phyloP scores from a whole-genome alignment of 2,888 invertebrate species.

The Heliconius erato region DNA sequence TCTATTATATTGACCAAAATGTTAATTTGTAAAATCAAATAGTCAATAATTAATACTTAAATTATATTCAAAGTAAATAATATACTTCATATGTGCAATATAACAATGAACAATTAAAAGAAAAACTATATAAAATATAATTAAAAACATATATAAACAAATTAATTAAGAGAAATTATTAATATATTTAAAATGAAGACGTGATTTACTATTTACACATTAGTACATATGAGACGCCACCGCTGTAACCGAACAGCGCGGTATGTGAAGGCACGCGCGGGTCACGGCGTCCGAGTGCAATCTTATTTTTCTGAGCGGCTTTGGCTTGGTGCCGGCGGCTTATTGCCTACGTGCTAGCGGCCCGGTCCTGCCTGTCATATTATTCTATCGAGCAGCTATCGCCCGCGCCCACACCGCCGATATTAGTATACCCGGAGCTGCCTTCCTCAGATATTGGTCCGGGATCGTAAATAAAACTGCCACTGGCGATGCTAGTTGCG shows the following conservation, averaged over 20 bases:
- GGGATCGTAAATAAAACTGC: constrained; percentile 81
- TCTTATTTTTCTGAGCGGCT: constrained; percentile 81
- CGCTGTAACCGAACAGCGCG: constrained; percentile 34
- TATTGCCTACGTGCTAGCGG: constrained; percentile 84
- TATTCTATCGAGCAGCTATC: constrained; percentile 84
- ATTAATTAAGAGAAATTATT: neutral
- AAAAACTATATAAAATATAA: neutral
- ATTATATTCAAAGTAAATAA: neutral
- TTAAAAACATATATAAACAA: neutral
- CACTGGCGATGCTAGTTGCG: constrained; percentile 55
- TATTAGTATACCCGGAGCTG: constrained; percentile 82
- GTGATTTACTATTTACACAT: neutral
- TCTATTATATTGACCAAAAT: neutral
- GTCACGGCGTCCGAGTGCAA: constrained; percentile 70
- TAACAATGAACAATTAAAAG: neutral
- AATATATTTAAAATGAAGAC: neutral
- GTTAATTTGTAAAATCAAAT: neutral
- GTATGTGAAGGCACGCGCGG: constrained; percentile 70
- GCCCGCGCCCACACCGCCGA: constrained; percentile 77
- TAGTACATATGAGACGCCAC: neutral
- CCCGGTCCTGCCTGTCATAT: constrained; percentile 81
- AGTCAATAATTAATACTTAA: neutral
- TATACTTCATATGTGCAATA: neutral
- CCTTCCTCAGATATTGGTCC: constrained; percentile 80
- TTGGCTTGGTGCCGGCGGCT: constrained; percentile 80